Base-by-base conservation (phyloP, 1,140 invertebrate species). In the Hestina assimilis region DNA sequence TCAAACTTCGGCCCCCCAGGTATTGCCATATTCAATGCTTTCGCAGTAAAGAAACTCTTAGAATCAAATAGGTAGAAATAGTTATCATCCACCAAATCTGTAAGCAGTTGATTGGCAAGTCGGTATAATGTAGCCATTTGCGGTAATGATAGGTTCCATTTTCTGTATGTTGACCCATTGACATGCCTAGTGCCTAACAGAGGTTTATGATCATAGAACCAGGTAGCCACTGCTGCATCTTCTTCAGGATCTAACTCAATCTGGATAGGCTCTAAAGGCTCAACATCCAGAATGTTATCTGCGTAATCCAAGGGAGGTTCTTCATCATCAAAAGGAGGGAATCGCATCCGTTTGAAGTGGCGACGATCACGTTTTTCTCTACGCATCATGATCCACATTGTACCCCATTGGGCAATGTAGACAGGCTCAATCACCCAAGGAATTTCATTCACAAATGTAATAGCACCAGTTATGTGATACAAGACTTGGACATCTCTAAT, bases 331-430 rank as follows among this genome's bases (percentile, higher is more conserved):
- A 99, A 99, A 1, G 99, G 99, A 21, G 99, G 99, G 82, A 99
- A 99, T 67, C 99, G 91, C 99, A 99, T 99, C 64, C 99, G 91
- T 87, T 99, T 99, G 79, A 99, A 99, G 89, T 99, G 99, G 26
- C 98, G 92, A 80, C 99, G 93, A 92, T 99, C 99, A 60, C 99
- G 90, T 87, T 99, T 99, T 79, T 99, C 99, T 65, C 99, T 92
- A 68, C 99, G 91, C 98, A 99, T 99, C 97, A 99, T 99, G 63
- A 99, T 99, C 99, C 99, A 99, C 98, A 99, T 99, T 3, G 98
- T 98, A 40, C 97, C 98, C 99, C 99, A 99, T 87, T 99, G 99
- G 8, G 98, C 98, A 69, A 99, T 98, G 79, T 99, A 99, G 1
- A 99, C 94, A 2, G 99, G 99, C 80, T 99, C 99, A 77, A 99